Percentiles rank a stretch among this genome's conserved stretches.
Evolutionary conservation across 2,888 invertebrate species (phyloP).

Genomic region (Eurytoma adleriae): DNA sequence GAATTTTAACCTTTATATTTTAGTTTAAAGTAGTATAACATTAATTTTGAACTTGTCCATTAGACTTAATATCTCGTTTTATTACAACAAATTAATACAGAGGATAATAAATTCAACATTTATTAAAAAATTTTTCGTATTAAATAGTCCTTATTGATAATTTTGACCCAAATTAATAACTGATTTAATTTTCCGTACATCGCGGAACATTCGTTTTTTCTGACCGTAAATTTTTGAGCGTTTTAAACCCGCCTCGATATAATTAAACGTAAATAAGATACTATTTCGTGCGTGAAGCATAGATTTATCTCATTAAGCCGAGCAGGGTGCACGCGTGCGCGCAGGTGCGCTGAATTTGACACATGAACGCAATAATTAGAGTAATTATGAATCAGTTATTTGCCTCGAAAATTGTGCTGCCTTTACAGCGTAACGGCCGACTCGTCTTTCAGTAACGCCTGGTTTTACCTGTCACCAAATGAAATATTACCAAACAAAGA

Average conservation of each 20-base stretch:
- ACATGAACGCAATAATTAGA: slow-evolving; percentile 27
- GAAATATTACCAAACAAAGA: slow-evolving; percentile 33
- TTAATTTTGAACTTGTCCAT: no score
- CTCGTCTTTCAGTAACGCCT: slow-evolving; percentile 19
- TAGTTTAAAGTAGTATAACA: no score
- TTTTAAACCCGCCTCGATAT: not conserved
- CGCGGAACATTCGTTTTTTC: no score
- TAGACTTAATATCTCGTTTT: no score
- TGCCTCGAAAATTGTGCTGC: slow-evolving; percentile 11
- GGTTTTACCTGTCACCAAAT: slow-evolving; percentile 28
- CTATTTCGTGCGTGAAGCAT: not conserved
- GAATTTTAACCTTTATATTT: no score
- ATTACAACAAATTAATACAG: no score
- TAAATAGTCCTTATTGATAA: no score
- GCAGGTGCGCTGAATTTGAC: slow-evolving; percentile 1
- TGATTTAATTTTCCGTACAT: no score
- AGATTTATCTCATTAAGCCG: slow-evolving; percentile 20
- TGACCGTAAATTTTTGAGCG: not conserved
- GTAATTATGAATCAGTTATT: slow-evolving; percentile 32
- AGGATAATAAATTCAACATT: no score
- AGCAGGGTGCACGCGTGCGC: not conserved
- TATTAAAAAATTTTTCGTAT: no score
- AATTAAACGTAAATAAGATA: not conserved
- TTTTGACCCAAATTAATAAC: no score
- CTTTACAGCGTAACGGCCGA: not conserved